Base-by-base conservation (phyloP, 2,888 invertebrate species). In the Cetonia aurata region DNA sequence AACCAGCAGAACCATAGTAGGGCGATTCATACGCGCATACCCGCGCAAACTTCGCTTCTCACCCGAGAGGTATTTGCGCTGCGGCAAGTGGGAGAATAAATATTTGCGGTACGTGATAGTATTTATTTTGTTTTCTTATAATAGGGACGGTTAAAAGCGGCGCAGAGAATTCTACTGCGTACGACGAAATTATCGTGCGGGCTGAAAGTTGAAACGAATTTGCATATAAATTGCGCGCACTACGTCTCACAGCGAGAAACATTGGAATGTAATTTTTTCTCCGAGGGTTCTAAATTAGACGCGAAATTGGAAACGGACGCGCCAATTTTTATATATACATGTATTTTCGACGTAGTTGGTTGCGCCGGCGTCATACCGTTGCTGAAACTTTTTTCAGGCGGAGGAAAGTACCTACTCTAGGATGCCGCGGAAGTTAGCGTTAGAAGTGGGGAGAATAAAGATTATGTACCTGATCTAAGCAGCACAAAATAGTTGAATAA, bases 71-170 rank as follows among this genome's bases (percentile, higher is more conserved):
- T 50, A 65, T 50, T 65, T 33, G 50, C 33, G 17, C 37, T 65
- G 15, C 13, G 62, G 6, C 9, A 50, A 50, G 50, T 50, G 62
- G 37, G 1, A 50, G 52, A 50, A 50, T 65, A 65, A 50, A 65
- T 65, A 65, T 65, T 65, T 65, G 62, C 50, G 15, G 62, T 65
- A 41, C 62, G 50, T 65, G 62, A 65, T 65, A 57, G 57, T 57
- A 65, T 65, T 65, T 65, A 65, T 50, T 50, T 65, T 52, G 52
- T 65, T 65, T 65, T 52, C 62, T 37, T 65, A 65, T 65, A 65
- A 65, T 37, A 48, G 37, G 15, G 62, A 50, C 37, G 37, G 4
- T 37, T 37, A 37, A 37, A 37, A 37, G 37, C 37, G 15, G 62
- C 50, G n/a, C 50, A 13, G 37, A 17, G 50, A 65, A n/a, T 50